A percentile compares a stretch with the other conserved stretches of the same genome.
Evolutionary conservation across 2,797 vertebrate genomes (phyloP).

Genomic region (Gephyroberyx darwinii): DNA sequence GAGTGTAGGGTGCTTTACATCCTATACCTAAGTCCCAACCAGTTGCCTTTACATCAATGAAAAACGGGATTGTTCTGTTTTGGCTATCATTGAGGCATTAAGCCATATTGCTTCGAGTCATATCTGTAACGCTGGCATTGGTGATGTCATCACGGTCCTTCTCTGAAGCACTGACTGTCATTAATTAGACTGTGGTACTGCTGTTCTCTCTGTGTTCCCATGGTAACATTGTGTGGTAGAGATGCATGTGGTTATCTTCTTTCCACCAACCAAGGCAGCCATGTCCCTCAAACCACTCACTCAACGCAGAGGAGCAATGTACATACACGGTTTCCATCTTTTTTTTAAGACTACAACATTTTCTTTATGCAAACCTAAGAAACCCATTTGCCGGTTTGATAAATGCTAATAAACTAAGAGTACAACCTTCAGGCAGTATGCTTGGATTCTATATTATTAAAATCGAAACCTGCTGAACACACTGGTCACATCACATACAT

Average conservation of each 20-base stretch:
- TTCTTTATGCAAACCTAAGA: conserved; percentile 42
- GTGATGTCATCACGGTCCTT: conserved; percentile 73
- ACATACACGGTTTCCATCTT: conserved; percentile 42
- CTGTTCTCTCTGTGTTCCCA: conserved; percentile 79
- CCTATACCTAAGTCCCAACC: conserved; percentile 28
- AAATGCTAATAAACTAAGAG: conserved; percentile 46
- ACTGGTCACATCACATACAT: background rate
- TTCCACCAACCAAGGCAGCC: conserved; percentile 53
- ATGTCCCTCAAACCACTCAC: conserved; percentile 62
- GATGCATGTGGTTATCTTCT: conserved; percentile 53
- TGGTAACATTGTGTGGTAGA: conserved; percentile 77
- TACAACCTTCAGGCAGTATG: conserved; percentile 11
- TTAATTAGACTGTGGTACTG: conserved; percentile 78
- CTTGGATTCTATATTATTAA: conserved; percentile 40
- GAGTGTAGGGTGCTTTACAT: conserved; percentile 45
- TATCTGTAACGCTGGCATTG: conserved; percentile 67
- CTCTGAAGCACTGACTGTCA: conserved; percentile 74
- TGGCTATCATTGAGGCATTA: conserved; percentile 51
- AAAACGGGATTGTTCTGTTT: conserved; percentile 41
- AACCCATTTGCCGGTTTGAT: conserved; percentile 45
- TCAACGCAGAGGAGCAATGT: too few relatives aligned
- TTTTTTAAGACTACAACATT: conserved; percentile 54
- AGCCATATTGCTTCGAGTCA: conserved; percentile 50
- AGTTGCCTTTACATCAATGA: conserved; percentile 20
- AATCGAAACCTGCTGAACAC: conserved; percentile 6